Conservation (phyloP, 2,797 vertebrate species). For the Betta splendens region DNA sequence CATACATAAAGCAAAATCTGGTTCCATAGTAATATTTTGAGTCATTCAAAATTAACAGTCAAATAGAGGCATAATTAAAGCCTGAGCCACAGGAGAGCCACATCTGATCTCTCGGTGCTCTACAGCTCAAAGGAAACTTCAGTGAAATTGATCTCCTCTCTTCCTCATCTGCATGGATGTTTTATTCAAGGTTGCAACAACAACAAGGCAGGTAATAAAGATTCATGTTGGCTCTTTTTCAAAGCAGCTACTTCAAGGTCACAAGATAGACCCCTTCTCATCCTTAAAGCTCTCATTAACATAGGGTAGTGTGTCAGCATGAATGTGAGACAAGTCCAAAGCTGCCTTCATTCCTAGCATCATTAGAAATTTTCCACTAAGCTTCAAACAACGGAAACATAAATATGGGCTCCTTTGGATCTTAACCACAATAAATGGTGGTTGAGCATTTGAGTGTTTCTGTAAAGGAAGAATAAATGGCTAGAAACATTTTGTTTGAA, state of each 20-base stretch:
- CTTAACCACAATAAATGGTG: slow-evolving; percentile 10
- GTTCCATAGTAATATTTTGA: slow-evolving; percentile 30
- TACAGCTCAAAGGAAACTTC: slow-evolving; percentile 37
- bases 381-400: slow-evolving; percentile 41
- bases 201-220: slow-evolving; percentile 72
- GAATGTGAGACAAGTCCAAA: slow-evolving; percentile 18
- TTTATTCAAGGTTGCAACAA: slow-evolving; percentile 76
- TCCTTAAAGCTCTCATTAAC: slow-evolving; percentile 50
- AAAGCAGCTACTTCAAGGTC: slow-evolving; percentile 69
- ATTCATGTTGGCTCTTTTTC: slow-evolving; percentile 73
- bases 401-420: slow-evolving; percentile 34
- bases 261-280: slow-evolving; percentile 39
- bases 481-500: too few relatives aligned
- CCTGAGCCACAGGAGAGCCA: slow-evolving; percentile 21
- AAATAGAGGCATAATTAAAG: slow-evolving; percentile 37
- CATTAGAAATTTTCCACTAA: slow-evolving; percentile 11
- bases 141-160: slow-evolving; percentile 47
- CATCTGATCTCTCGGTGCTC: not conserved
- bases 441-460: slow-evolving; percentile 30
- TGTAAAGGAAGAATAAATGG: slow-evolving; percentile 30
- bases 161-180: slow-evolving; percentile 67
- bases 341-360: slow-evolving; percentile 13
- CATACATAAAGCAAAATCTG: too few relatives aligned
- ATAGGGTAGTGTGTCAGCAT: slow-evolving; percentile 30
- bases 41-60: slow-evolving; percentile 28